These are phyloP conservation scores for Platerodrilus igneus DNA, from an alignment of 2,888 invertebrate genomes.

Conservation along the genomic window DNA sequence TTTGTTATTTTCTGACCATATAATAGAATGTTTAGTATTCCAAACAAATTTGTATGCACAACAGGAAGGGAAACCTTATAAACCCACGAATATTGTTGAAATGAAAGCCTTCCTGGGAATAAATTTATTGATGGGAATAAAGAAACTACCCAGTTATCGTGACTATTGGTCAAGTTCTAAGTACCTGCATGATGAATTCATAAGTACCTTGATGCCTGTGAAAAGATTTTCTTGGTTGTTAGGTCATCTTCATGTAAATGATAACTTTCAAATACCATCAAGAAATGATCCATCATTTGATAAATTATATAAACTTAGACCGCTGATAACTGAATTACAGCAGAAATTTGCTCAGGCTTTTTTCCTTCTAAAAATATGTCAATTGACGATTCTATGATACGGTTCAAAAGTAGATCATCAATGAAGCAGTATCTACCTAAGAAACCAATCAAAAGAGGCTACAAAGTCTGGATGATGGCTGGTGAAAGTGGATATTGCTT, in stretches of 20 bases:
- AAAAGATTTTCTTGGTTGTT: constrained; percentile 27
- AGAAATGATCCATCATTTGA: constrained; percentile 20
- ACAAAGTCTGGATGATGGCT: constrained; percentile 29
- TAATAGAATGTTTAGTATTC: no score
- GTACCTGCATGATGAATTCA: constrained; percentile 22
- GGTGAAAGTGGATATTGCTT: constrained; percentile 26
- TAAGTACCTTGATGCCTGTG: constrained; percentile 22
- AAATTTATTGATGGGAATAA: constrained; percentile 26
- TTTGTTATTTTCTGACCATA: no score
- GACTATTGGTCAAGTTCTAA: constrained; percentile 25
- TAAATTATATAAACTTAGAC: constrained; percentile 25
- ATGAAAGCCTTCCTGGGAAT: constrained; percentile 7
- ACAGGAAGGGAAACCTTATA: constrained; percentile 5
- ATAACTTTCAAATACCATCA: constrained; percentile 24
- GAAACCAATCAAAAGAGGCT: constrained; percentile 32
- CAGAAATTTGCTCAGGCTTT: neutral
- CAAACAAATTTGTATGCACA: constrained; percentile 8
- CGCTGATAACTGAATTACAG: constrained; percentile 6
- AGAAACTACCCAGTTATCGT: constrained; percentile 24
- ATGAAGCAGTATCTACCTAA: constrained; percentile 31
- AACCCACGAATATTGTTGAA: constrained; percentile 1
- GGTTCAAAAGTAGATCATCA: constrained; percentile 28
- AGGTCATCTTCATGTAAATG: constrained; percentile 26
- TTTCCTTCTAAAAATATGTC: constrained; percentile 9
- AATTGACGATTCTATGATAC: constrained; percentile 28